Evolutionary conservation across 2,113 vertebrate genomes (phyloP).

Genomic region (Centropristis striata): DNA sequence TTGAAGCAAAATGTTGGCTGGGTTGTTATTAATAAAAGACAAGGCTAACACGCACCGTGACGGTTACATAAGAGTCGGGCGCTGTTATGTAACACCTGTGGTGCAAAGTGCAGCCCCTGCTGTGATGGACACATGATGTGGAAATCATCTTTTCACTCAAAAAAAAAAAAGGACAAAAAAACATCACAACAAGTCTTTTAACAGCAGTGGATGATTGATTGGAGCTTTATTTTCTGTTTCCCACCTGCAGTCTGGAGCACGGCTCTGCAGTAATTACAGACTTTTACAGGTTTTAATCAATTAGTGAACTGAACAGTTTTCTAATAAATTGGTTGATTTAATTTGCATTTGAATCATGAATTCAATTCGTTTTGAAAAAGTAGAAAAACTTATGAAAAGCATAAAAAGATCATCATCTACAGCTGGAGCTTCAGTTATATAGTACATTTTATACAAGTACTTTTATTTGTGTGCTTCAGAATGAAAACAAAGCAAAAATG

Average conservation of each 20-base stretch:
- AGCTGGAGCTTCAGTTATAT: too few species aligned
- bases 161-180: conserved; percentile 4
- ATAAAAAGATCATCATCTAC: too few species aligned
- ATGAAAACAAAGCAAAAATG: too few species aligned
- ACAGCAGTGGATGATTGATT: background rate
- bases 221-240: background rate
- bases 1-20: background rate
- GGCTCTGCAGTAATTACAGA: background rate
- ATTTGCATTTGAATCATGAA: background rate
- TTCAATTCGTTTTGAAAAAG: background rate
- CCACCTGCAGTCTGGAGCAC: background rate
- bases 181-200: background rate
- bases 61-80: conserved; percentile 66
- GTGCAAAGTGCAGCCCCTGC: conserved; percentile 46
- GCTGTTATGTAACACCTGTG: conserved; percentile 63
- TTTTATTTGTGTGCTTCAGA: too few species aligned
- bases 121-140: conserved; percentile 32
- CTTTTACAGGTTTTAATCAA: background rate
- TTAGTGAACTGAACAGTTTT: background rate
- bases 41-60: background rate
- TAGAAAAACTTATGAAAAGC: too few species aligned
- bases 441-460: too few species aligned
- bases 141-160: conserved; percentile 19
- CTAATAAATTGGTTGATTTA: background rate
- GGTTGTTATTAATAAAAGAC: conserved; percentile 48